A percentile compares a stretch with the other conserved stretches of the same genome.
Conservation (phyloP, 2,888 invertebrate species). For the Polylopha cassiicola region DNA sequence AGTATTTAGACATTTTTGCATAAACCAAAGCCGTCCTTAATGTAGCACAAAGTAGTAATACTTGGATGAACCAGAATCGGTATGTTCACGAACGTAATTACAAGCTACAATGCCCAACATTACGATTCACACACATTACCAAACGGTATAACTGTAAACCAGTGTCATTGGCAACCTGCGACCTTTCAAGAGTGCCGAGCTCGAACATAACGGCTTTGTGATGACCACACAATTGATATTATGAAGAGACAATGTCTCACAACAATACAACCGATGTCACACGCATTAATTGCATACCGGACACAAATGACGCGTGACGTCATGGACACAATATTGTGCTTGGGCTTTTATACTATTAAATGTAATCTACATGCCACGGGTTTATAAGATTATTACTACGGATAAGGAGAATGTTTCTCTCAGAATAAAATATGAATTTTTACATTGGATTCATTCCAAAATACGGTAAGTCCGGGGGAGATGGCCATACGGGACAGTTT, state of each 20-base stretch:
- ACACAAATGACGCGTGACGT: constrained; percentile 24
- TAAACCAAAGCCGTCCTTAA: too few relatives aligned
- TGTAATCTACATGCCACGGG: too few relatives aligned
- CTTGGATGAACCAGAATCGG: constrained; percentile 8
- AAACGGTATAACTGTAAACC: constrained; percentile 37
- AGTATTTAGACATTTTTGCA: too few relatives aligned
- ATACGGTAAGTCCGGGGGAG: too few relatives aligned
- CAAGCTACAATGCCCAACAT: constrained; percentile 20
- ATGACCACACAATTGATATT: constrained; percentile 18
- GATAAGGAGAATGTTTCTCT: too few relatives aligned
- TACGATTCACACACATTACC: constrained; percentile 33
- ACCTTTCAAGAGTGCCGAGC: constrained; percentile 31
- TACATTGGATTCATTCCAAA: too few relatives aligned
- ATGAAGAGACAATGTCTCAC: constrained; percentile 22
- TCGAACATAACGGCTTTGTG: constrained; percentile 26
- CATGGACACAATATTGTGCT: constrained; percentile 10
- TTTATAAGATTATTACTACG: too few relatives aligned
- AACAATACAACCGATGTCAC: constrained; percentile 22
- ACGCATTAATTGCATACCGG: constrained; percentile 41
- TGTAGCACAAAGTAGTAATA: constrained; percentile 13
- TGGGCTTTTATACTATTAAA: neutral
- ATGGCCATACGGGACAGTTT: too few relatives aligned
- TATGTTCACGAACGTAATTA: constrained; percentile 13
- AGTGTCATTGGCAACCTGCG: constrained; percentile 42
- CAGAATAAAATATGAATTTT: too few relatives aligned